A percentile compares a stretch with the other conserved stretches of the same genome.
phyloP scores from a whole-genome alignment of 2,797 vertebrate genomes.

The Onychomys torridus region DNA sequence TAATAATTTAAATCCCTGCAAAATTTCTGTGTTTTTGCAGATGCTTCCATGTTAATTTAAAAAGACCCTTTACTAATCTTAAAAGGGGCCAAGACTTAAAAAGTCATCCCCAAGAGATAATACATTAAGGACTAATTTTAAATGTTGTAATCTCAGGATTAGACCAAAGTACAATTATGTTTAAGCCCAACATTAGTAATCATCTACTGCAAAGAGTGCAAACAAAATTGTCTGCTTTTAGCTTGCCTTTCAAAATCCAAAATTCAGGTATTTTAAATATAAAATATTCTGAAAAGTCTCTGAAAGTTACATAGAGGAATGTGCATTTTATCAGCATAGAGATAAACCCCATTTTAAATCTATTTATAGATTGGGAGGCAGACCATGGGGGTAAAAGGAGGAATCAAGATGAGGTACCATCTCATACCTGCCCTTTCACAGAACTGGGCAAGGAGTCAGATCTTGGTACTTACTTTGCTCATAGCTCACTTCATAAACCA shows the following conservation, averaged over 20 bases:
- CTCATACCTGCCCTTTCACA: neutral
- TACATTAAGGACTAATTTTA: constrained; percentile 31
- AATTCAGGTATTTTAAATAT: constrained; percentile 51
- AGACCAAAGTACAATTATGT: neutral
- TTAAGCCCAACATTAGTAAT: neutral
- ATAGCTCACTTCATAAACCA: neutral
- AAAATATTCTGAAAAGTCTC: constrained; percentile 54
- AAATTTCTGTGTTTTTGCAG: neutral
- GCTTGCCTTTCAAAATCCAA: constrained; percentile 37
- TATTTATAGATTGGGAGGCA: neutral
- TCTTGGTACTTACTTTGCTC: neutral
- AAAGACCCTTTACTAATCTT: neutral
- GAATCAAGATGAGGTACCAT: neutral
- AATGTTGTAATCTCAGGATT: neutral
- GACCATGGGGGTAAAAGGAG: neutral
- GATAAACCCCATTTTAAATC: constrained; percentile 49
- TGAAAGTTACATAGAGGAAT: constrained; percentile 42
- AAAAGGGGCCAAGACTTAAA: constrained; percentile 18
- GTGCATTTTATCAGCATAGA: constrained; percentile 40
- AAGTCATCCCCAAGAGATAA: neutral
- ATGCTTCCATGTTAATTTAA: neutral
- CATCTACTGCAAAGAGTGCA: constrained; percentile 21
- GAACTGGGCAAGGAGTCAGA: neutral
- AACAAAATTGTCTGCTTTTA: constrained; percentile 21
- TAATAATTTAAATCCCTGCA: neutral